phyloP scores from a whole-genome alignment of 2,888 invertebrate genomes.

The Unio delphinus region DNA sequence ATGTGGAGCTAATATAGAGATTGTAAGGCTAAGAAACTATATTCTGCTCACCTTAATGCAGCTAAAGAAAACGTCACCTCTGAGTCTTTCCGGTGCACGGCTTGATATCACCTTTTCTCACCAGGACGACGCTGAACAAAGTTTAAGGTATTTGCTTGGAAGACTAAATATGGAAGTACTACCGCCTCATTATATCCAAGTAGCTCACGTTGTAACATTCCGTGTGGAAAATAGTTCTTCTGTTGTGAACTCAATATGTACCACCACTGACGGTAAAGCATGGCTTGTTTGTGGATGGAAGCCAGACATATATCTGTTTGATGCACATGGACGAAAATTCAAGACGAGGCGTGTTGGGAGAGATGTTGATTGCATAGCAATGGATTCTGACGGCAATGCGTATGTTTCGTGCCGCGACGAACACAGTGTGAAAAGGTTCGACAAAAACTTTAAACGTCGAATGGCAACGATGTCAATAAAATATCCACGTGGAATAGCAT shows the following conservation, averaged over 20 bases:
- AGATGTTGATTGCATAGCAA: constrained; percentile 32
- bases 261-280: constrained; percentile 34
- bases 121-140: constrained; percentile 32
- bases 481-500: constrained; percentile 32
- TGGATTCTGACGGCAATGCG: constrained; percentile 32
- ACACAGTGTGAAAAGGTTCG: constrained; percentile 30
- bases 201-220: constrained; percentile 35
- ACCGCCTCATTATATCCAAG: constrained; percentile 33
- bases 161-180: constrained; percentile 27
- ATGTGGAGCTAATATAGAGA: constrained; percentile 38
- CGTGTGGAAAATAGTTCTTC: constrained; percentile 30
- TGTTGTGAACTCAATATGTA: constrained; percentile 40
- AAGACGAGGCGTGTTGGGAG: constrained; percentile 23
- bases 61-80: constrained; percentile 24
- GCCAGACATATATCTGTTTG: constrained; percentile 25
- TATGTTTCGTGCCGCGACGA: constrained; percentile 38
- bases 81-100: constrained; percentile 20
- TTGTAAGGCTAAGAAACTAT: constrained; percentile 19
- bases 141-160: constrained; percentile 33
- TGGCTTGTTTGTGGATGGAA: constrained; percentile 43
- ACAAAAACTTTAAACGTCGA: constrained; percentile 29
- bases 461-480: constrained; percentile 34
- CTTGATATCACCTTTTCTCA: constrained; percentile 24
- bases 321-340: constrained; percentile 20
- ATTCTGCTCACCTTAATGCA: constrained; percentile 22